These are phyloP conservation scores for Arenaria interpres DNA, from an alignment of 2,113 vertebrate genomes.

Conservation along the genomic window DNA sequence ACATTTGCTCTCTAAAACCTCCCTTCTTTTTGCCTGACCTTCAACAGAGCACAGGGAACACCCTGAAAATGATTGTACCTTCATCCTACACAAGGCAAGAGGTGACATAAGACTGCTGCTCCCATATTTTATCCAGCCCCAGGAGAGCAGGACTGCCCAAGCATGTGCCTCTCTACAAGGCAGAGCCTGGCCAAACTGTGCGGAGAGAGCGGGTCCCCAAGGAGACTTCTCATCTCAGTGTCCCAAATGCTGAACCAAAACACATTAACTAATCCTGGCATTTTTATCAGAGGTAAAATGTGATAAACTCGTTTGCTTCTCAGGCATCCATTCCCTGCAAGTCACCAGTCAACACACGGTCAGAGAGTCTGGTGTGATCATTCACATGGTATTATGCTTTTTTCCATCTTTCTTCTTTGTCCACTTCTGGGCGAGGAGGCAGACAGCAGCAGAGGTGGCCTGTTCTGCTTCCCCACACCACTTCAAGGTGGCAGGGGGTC, in stretches of 20 bases:
- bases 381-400: not conserved
- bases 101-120: not conserved
- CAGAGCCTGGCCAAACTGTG: not conserved
- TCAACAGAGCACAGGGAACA: not conserved
- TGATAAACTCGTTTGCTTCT: not conserved
- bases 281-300: not conserved
- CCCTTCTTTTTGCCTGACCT: not conserved
- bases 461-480: not conserved
- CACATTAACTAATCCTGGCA: not conserved
- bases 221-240: not conserved
- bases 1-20: fast-evolving
- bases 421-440: not conserved
- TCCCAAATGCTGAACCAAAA: not conserved
- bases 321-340: not conserved
- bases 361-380: not conserved
- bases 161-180: too few species aligned
- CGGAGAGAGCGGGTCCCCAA: not conserved
- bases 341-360: not conserved
- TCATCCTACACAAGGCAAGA: not conserved
- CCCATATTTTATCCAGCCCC: not conserved
- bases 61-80: not conserved
- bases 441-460: not conserved
- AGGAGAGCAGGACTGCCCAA: not conserved
- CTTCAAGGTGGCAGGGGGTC: not conserved
- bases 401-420: not conserved